Percentiles rank a stretch among this genome's conserved stretches.
Conservation (phyloP, 2,797 vertebrate species). For the Zenarchopterus dispar region DNA sequence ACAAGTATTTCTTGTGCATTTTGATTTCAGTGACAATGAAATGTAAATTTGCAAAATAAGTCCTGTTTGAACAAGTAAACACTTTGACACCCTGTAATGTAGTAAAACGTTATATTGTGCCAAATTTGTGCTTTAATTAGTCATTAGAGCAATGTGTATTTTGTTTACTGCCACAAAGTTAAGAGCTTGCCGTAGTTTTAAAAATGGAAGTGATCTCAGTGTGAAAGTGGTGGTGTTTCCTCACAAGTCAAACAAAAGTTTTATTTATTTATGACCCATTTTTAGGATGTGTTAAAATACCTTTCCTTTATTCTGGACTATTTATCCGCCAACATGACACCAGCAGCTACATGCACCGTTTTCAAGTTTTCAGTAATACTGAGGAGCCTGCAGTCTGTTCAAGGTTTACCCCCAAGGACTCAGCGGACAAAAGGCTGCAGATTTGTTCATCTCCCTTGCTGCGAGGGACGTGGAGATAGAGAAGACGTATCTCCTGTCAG, state of each 20-base stretch:
- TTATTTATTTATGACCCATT: slow-evolving; percentile 6
- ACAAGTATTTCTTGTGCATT: slow-evolving; percentile 49
- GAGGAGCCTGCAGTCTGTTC: slow-evolving; percentile 54
- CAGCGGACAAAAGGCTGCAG: slow-evolving; percentile 63
- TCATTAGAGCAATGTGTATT: slow-evolving; percentile 26
- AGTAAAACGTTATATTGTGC: slow-evolving; percentile 13
- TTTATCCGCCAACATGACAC: slow-evolving; percentile 31
- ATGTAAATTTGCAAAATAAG: slow-evolving; percentile 42
- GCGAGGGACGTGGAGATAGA: slow-evolving; percentile 70
- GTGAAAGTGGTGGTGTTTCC: slow-evolving; percentile 45
- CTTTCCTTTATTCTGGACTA: slow-evolving; percentile 35
- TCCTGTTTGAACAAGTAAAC: slow-evolving; percentile 22
- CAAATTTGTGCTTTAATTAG: slow-evolving; percentile 26
- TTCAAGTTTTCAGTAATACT: slow-evolving; percentile 48
- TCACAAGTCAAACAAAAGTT: slow-evolving; percentile 3
- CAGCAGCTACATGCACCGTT: slow-evolving; percentile 37
- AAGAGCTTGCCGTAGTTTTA: slow-evolving; percentile 37
- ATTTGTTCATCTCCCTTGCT: slow-evolving; percentile 69
- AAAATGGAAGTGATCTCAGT: slow-evolving; percentile 45
- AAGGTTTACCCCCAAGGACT: slow-evolving; percentile 64
- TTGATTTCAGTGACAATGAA: slow-evolving; percentile 31
- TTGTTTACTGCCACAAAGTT: slow-evolving; percentile 8
- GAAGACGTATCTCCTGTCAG: slow-evolving; percentile 80
- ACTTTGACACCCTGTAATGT: slow-evolving; percentile 12
- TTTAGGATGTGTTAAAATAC: slow-evolving; percentile 9